Conservation (phyloP, 2,113 vertebrate species). For the Narcine bancroftii region DNA sequence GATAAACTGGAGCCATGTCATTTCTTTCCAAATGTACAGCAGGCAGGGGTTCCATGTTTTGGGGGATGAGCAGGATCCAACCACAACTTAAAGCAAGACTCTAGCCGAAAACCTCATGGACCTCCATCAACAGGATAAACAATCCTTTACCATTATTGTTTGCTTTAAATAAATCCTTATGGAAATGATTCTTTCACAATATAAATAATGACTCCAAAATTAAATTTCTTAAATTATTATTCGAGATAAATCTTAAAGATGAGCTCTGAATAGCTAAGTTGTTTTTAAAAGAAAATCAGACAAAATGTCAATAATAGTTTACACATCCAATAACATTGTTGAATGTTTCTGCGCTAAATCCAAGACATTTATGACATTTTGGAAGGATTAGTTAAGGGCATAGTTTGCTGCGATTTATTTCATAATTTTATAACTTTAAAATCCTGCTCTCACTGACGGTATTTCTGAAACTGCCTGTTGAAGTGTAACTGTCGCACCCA, state of each 20-base stretch:
- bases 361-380: not conserved
- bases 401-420: not conserved
- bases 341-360: not conserved
- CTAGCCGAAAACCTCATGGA: too few relatives aligned
- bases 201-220: not conserved
- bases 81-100: too few relatives aligned
- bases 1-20: not conserved
- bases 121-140: too few relatives aligned
- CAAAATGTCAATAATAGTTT: not conserved
- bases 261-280: not conserved
- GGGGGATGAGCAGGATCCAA: too few relatives aligned
- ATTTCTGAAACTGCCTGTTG: not conserved
- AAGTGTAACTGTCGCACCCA: not conserved
- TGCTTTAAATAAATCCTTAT: too few relatives aligned
- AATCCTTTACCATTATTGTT: too few relatives aligned
- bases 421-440: not conserved
- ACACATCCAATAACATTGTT: not conserved
- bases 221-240: not conserved
- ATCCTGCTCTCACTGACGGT: not conserved
- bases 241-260: not conserved
- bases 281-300: not conserved
- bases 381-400: not conserved
- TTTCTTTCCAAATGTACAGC: not conserved
- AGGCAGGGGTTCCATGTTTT: too few relatives aligned
- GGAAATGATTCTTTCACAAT: not conserved